phyloP scores from a whole-genome alignment of 2,888 invertebrate genomes.

The Actias luna region DNA sequence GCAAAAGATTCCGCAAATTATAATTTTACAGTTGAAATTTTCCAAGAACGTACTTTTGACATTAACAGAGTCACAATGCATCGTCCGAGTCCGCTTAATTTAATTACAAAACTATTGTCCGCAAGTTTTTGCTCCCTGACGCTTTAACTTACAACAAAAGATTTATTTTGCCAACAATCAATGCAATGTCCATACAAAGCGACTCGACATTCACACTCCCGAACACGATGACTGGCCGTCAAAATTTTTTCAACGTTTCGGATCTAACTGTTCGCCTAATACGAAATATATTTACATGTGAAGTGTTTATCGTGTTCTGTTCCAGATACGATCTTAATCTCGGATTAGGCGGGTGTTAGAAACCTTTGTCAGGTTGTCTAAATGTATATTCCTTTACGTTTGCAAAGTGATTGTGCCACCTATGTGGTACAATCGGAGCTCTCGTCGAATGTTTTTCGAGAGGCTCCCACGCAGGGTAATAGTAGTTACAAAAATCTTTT shows the following conservation, averaged over 20 bases:
- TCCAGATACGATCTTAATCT: slow-evolving; percentile 74
- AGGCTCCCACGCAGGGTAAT: slow-evolving; percentile 61
- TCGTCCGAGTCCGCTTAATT: slow-evolving; percentile 60
- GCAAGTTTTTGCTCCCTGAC: slow-evolving; percentile 59
- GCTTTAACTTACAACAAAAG: slow-evolving; percentile 59
- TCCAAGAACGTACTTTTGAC: slow-evolving; percentile 45
- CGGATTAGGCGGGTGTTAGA: slow-evolving; percentile 63
- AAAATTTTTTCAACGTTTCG: slow-evolving; percentile 51
- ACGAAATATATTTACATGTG: slow-evolving; percentile 62
- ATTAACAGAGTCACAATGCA: slow-evolving; percentile 34
- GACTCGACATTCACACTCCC: slow-evolving; percentile 32
- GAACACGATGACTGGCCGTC: slow-evolving; percentile 46
- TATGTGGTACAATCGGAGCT: slow-evolving; percentile 51
- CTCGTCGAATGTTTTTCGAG: slow-evolving; percentile 45
- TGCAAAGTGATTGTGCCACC: slow-evolving; percentile 61
- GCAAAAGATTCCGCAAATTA: neutral
- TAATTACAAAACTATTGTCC: slow-evolving; percentile 69
- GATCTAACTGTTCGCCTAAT: slow-evolving; percentile 61
- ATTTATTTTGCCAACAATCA: slow-evolving; percentile 79
- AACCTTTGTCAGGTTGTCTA: slow-evolving; percentile 62
- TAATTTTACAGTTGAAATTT: slow-evolving; percentile 1
- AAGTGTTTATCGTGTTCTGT: slow-evolving; percentile 70
- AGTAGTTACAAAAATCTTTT: slow-evolving; percentile 41
- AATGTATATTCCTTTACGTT: slow-evolving; percentile 37
- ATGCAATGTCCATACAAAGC: slow-evolving; percentile 54